Base-by-base conservation (phyloP, 2,113 vertebrate species). In the Ammodytes marinus region DNA sequence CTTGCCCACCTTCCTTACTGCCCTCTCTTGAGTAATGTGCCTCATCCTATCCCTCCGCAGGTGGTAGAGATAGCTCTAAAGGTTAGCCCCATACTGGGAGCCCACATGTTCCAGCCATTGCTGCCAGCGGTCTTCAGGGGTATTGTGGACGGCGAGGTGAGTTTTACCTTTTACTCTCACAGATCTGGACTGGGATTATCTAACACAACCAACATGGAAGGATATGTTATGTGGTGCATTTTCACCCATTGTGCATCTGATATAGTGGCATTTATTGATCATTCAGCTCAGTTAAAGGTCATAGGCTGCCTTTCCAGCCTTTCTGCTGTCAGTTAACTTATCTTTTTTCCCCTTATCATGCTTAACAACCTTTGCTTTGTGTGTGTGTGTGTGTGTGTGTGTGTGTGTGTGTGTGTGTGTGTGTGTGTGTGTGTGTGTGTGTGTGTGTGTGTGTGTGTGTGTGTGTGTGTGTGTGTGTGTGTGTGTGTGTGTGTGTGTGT, bases 21-120 rank as follows among this genome's bases (percentile, higher is more conserved):
- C 14, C 9, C 43, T 59, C 50, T 68, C 42, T 27, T 59, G 43
- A 84, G 47, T 67, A 12, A 45, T 4, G 13, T 80, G 66, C 65
- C 59, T 86, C 61, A 69, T 77, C 63, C 63, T 72, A 27, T 39
- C 54, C 46, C 50, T 47, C 35, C 14, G 75, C 91, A 99, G 98
- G 97, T 99, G 86, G 96, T 99, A 53, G 98, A 99, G 94, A 97
- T 98, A 91, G 94, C 96, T 79, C 91, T 99, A 72, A 99, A 98
- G 94, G 97, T 97, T 78, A 99, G 96, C 61, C 97, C 98, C 83
- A 68, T 95, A 70, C 82, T 98, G 89, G 96, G 97, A 63, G 95
- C 97, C 53, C 97, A 98, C 75, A 95, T 98, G 95, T 99, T 99
- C 93, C 97, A 98, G 66, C 95, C 97, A 0, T 94, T 99, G 87